These are phyloP conservation scores for Takifugu flavidus DNA, from an alignment of 2,113 vertebrate species.

Conservation along the genomic window DNA sequence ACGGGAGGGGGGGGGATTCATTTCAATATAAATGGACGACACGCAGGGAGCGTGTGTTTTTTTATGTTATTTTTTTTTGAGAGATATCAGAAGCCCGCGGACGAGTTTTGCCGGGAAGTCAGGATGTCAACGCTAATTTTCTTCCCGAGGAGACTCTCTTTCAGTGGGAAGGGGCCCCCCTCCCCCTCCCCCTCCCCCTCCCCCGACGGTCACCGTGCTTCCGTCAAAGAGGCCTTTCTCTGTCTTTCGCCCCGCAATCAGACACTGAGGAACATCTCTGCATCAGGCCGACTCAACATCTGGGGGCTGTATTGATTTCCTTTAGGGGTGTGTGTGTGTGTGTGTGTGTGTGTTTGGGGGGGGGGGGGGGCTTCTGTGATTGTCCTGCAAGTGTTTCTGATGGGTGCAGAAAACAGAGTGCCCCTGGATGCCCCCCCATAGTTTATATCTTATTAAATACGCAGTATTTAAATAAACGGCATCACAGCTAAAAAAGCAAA, in stretches of 20 bases:
- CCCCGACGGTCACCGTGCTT: conserved; percentile 70
- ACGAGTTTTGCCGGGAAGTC: conserved; percentile 73
- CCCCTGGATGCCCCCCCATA: no score
- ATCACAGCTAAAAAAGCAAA: no score
- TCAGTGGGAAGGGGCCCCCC: background rate
- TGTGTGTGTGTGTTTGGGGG: background rate
- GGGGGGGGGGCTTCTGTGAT: conserved; percentile 47
- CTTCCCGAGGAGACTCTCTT: conserved; percentile 75
- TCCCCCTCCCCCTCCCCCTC: conserved; percentile 62
- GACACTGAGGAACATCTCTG: conserved; percentile 71
- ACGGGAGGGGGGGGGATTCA: conserved; percentile 59
- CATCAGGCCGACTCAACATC: conserved; percentile 69
- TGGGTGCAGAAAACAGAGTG: no score
- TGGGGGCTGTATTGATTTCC: conserved; percentile 68
- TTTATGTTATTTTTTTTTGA: no score
- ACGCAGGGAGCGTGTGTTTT: conserved; percentile 61
- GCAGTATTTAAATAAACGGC: no score
- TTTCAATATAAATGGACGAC: conserved; percentile 84
- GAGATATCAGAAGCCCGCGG: conserved; percentile 31
- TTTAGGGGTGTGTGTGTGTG: background rate
- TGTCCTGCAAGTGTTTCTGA: conserved; percentile 39
- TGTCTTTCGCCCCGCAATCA: conserved; percentile 71
- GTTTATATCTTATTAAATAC: no score
- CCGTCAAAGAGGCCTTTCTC: conserved; percentile 73
- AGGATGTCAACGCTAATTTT: conserved; percentile 79